Percentiles rank a stretch among this genome's conserved stretches.
Conservation (phyloP, 2,888 invertebrate species). For the Caenorhabditis sinica region DNA sequence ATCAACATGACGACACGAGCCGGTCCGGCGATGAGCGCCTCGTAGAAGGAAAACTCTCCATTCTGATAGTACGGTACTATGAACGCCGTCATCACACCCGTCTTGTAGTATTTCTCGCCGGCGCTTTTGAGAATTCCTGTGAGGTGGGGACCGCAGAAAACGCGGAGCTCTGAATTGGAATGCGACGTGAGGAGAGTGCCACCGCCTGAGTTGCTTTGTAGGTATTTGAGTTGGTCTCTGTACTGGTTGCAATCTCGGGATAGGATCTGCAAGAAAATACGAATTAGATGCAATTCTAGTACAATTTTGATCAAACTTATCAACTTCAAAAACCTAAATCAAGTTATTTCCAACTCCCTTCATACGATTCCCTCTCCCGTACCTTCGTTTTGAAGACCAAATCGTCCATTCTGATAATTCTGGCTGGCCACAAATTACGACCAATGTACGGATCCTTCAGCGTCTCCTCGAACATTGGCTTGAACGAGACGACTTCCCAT, state of each 20-base stretch:
- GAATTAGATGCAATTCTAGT: too few relatives aligned
- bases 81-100: slow-evolving; percentile 41
- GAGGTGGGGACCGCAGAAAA: slow-evolving; percentile 15
- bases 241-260: neutral
- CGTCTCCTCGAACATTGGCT: slow-evolving; percentile 40
- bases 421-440: slow-evolving; percentile 51
- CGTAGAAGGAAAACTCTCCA: slow-evolving; percentile 13
- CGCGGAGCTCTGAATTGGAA: slow-evolving; percentile 9
- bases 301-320: too few relatives aligned
- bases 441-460: slow-evolving; percentile 44
- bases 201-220: neutral
- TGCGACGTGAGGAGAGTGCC: slow-evolving; percentile 15
- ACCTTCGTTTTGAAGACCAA: neutral
- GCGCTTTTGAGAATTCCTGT: slow-evolving; percentile 19
- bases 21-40: slow-evolving; percentile 56
- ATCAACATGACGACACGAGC: slow-evolving; percentile 42
- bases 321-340: too few relatives aligned
- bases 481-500: slow-evolving; percentile 36
- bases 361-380: too few relatives aligned
- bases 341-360: too few relatives aligned
- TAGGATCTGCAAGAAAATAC: slow-evolving; percentile 1
- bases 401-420: slow-evolving; percentile 56
- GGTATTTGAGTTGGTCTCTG: neutral
- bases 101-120: slow-evolving; percentile 28
- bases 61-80: slow-evolving; percentile 24